Base-by-base conservation (phyloP, 2,113 vertebrate genomes). In the Saguinus imperator region DNA sequence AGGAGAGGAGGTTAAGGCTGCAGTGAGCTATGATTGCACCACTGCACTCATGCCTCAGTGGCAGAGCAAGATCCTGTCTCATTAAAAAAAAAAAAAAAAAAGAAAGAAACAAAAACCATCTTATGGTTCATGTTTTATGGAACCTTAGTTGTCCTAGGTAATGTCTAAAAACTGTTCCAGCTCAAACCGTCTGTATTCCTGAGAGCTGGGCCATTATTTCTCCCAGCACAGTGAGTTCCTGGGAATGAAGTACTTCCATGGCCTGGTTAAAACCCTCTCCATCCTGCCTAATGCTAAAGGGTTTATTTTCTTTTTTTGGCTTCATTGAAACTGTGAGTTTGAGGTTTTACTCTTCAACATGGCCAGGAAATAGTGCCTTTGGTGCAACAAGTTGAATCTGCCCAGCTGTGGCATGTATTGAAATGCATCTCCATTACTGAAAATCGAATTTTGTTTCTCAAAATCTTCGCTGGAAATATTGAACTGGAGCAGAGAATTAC, bases 401-500 rank as follows among this genome's bases (percentile, higher is more conserved):
- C 0, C 16, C 50, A 45, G 75, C 82, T 13, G 18, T 17, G 83
- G 35, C 18, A 37, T 6, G 16, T 13, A 90, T 76, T 21, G 57
- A 96, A 94, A 43, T 4, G 57, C 64, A 27, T 79, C 45, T 88
- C 45, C 20, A 66, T 50, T 25, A 12, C 66, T 37, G 89, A 94
- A 97, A 87, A 97, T 97, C 87, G 3, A 86, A 95, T 97, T 92
- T 73, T 70, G 68, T 55, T 87, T 29, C 86, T 66, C 76, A n/a
- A 90, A 98, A 81, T 40, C 96, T 83, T 96, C n/a, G 66, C 89
- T 96, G 96, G 66, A 90, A 85, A 1, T 86, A 98, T 96, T 94
- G 98, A 98, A 93, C 97, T 94, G 84, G 94, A 72, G 52, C 87
- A 94, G 89, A 96, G 97, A 98, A 98, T 98, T 45, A 93, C 79